phyloP scores from a whole-genome alignment of 2,113 vertebrate species.

The Sphyrna mokarran region DNA sequence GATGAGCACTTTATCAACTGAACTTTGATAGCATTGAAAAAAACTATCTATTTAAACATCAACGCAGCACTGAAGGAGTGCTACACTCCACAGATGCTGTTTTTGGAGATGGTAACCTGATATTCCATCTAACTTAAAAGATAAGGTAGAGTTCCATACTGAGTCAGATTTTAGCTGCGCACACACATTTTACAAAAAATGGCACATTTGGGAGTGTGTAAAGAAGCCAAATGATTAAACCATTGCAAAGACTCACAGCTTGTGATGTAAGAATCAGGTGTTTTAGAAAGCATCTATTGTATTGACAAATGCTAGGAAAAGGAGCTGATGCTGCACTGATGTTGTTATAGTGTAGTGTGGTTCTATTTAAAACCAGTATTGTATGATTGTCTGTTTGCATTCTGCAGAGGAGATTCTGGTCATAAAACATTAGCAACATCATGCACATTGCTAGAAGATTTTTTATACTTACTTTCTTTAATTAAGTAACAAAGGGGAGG shows the following conservation, averaged over 20 bases:
- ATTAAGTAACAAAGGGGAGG: neutral
- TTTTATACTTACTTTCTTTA: neutral
- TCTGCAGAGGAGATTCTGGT: neutral
- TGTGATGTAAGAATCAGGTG: neutral
- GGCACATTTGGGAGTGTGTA: neutral
- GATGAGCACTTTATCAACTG: neutral
- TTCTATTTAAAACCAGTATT: neutral
- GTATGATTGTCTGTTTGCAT: neutral
- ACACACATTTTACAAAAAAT: neutral
- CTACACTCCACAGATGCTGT: too few species aligned
- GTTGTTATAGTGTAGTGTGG: neutral
- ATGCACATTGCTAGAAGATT: neutral
- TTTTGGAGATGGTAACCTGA: too few species aligned
- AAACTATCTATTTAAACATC: too few species aligned
- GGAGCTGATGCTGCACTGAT: neutral
- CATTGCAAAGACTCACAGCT: neutral
- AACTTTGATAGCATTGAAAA: too few species aligned
- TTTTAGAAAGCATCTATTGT: neutral
- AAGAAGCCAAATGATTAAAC: neutral
- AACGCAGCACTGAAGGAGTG: too few species aligned
- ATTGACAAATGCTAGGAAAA: neutral
- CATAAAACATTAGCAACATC: neutral
- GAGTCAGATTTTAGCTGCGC: too few species aligned
- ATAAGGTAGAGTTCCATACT: too few species aligned
- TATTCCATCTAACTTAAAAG: too few species aligned